phyloP scores from a whole-genome alignment of 2,888 invertebrate species.

The Dicycla oo region DNA sequence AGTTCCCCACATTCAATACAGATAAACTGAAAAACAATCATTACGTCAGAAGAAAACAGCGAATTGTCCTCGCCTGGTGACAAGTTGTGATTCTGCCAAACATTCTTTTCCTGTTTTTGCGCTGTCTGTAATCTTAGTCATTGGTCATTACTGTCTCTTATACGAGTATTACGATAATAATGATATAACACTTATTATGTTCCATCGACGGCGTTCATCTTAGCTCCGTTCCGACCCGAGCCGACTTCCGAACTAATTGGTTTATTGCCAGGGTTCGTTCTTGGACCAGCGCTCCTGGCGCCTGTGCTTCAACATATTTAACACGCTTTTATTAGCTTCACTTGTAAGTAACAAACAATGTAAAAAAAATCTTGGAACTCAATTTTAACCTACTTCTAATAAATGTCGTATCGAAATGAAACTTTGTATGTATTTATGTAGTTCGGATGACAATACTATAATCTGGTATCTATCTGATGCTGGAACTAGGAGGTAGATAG shows the following conservation, averaged over 20 bases:
- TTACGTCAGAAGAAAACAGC: slow-evolving; percentile 34
- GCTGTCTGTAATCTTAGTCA: slow-evolving; percentile 17
- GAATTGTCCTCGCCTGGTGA: slow-evolving; percentile 45
- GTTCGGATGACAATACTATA: no score
- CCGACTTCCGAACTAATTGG: neutral
- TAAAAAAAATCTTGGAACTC: no score
- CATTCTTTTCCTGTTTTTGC: slow-evolving; percentile 48
- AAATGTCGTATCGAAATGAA: no score
- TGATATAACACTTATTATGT: slow-evolving; percentile 7
- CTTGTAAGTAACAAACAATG: no score
- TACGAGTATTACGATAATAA: neutral
- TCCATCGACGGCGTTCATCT: neutral
- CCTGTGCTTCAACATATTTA: neutral
- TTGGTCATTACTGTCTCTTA: slow-evolving; percentile 1
- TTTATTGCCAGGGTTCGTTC: neutral
- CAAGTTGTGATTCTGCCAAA: slow-evolving; percentile 52
- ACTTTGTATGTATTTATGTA: no score
- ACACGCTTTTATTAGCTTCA: neutral
- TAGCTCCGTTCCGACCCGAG: neutral
- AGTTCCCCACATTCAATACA: slow-evolving; percentile 2
- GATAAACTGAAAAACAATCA: slow-evolving; percentile 11
- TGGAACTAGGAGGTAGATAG: no score
- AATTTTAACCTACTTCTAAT: no score
- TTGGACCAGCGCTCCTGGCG: neutral
- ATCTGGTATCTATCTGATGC: no score